Conservation (phyloP, 2,113 vertebrate genomes). For the Trogon surrucura region DNA sequence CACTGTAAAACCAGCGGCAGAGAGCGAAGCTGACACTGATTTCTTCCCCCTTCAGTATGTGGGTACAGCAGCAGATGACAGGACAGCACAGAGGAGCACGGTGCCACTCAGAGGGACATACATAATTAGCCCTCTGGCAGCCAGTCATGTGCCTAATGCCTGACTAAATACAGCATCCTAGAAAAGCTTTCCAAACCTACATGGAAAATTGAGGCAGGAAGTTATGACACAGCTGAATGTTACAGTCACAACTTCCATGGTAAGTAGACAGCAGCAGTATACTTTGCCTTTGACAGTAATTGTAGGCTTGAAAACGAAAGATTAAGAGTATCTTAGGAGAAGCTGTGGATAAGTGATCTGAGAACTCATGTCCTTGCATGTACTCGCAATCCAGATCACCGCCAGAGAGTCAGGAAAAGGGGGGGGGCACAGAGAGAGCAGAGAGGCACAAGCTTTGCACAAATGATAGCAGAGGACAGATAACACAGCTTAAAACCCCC, state of each 20-base stretch:
- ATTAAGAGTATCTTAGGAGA: conserved; percentile 8
- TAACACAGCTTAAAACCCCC: background rate
- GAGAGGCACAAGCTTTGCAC: background rate
- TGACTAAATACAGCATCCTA: background rate
- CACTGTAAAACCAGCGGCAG: background rate
- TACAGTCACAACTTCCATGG: conserved; percentile 3
- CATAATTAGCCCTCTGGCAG: background rate
- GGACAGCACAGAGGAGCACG: background rate
- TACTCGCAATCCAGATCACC: background rate
- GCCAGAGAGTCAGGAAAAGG: background rate
- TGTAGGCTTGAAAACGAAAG: background rate
- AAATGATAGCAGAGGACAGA: background rate
- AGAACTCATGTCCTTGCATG: background rate
- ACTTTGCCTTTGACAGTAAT: background rate
- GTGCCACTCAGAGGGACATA: background rate
- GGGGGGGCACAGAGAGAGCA: background rate
- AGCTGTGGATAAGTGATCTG: background rate
- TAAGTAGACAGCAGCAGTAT: background rate
- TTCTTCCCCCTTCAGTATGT: fast-evolving
- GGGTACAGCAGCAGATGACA: background rate
- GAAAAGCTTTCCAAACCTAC: conserved; percentile 39
- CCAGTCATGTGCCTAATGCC: background rate
- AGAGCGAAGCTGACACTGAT: background rate
- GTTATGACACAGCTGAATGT: background rate
- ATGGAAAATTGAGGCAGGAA: conserved; percentile 48